Evolutionary conservation across 1,140 invertebrate genomes (phyloP), one percentile per base, ranked within the genome.

Genomic region (Drosophila nannoptera): DNA sequence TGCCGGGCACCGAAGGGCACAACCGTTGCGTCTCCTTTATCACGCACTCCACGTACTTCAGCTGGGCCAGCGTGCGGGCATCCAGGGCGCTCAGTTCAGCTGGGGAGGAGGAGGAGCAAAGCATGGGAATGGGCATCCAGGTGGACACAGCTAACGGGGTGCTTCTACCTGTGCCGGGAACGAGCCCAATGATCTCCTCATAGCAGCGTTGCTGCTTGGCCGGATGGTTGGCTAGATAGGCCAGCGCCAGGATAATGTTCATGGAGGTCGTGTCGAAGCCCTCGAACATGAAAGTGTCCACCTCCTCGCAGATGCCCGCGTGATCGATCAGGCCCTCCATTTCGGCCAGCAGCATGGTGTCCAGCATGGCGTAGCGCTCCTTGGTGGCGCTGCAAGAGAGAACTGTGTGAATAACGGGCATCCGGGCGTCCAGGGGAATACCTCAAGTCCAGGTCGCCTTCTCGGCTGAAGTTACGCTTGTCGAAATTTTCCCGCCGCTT

Each of bases 241-340:
- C 91, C 4, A 95, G 76, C 0, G 90, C 89, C 89, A 92, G 94
- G 42, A 88, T 91, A 2, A 94, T 73, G 4, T 86, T 91, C 40
- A 92, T 90, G 0, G 92, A 92, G 2, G 94, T 94, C 12, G 95
- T 96, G 76, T 96, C 95, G 75, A 95, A 94, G 1, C 91, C 92
- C 74, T 93, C 94, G 90, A 96, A 95, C 91, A 95, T 94, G 60
- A 96, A 95, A 0, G 94, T 96, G 81, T 96, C 94, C 4, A 96
- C 94, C 91, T 96, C 95, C 80, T 96, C 95, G 72, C 92, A 91
- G 43, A 97, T 95, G 58, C 95, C 95, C 42, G 90, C 63, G 68
- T 94, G 90, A 59, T 91, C 92, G 43, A 92, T 92, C 0, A 78
- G 90, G 12, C 89, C 87, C 48, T 91, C 84, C 31, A 90, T 90